Base-by-base conservation (phyloP, 2,888 invertebrate genomes). In the Diadegma fenestrale region DNA sequence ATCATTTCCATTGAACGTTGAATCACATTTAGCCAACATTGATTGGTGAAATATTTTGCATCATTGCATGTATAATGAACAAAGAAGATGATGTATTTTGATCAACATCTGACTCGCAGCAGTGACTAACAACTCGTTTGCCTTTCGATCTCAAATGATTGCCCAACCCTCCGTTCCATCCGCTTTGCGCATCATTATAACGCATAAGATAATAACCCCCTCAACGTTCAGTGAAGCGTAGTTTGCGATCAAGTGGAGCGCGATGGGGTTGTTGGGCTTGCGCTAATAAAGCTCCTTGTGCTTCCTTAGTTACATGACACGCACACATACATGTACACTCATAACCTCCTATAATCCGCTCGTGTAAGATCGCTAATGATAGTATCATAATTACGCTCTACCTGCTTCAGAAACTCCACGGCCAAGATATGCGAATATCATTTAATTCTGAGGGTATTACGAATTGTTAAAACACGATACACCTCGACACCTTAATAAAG, bases 271-370 rank as follows among this genome's bases (percentile, higher is more conserved):
- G 90, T 91, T 88, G 90, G 90, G 90, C 92, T 90, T 92, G 90
- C 90, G 90, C 93, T 93, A 93, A 93, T 93, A 93, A 93, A 93
- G 92, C 92, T 91, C 88, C 89, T 90, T 90, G 90, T 90, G 92
- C 92, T 92, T 92, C 91, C 92, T 91, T 88, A 90, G 92, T 91
- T 92, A 92, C 90, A 92, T 91, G 90, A 90, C 89, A 88, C 88
- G 82, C 86, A 80, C 22, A 58, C 14, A 22, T 33, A 66, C 61
- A 80, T 17, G 33, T 64, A 58, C 33, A 58, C 51, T 45, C 48
- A 63, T 63, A 78, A 81, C 64, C 75, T 85, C 41, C 66, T 73
- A 72, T 73, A 84, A 85, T 79, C 81, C 66, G 61, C 69, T 73
- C 73, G 79, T 72, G 71, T 79, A 85, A 88, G 87, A 85, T 84